A percentile compares a stretch with the other conserved stretches of the same genome.
phyloP scores from a whole-genome alignment of 2,113 vertebrate genomes.

The Aegotheles bennettii region DNA sequence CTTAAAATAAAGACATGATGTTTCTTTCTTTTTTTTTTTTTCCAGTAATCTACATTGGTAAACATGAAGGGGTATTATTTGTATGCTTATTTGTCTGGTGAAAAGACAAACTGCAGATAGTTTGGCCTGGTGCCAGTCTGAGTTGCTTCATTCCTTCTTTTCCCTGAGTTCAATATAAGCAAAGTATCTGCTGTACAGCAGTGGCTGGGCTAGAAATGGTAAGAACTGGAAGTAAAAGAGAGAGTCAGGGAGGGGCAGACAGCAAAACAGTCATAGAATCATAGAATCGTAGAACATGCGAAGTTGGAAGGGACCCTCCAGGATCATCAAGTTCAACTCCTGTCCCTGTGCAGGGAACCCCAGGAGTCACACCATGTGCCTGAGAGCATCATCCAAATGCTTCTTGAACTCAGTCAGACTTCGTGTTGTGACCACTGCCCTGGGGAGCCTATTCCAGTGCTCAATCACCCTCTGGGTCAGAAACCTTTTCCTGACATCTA shows the following conservation, averaged over 20 bases:
- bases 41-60: constrained; percentile 40
- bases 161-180: neutral
- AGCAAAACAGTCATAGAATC: neutral
- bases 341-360: no score
- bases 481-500: no score
- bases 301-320: no score
- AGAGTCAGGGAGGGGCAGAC: neutral
- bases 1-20: constrained; percentile 64
- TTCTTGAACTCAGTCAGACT: no score
- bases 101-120: constrained; percentile 28
- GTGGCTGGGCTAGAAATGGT: neutral
- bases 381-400: no score
- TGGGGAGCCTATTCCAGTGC: no score
- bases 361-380: no score
- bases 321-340: no score
- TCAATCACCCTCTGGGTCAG: no score
- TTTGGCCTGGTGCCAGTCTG: neutral
- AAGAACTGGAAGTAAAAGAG: neutral
- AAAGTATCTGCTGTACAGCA: neutral
- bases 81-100: neutral
- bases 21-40: no score
- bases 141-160: neutral
- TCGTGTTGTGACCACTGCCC: no score
- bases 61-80: constrained; percentile 40
- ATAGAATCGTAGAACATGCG: no score